These are phyloP conservation scores for Ectropis crepuscularia DNA, from an alignment of 2,888 invertebrate genomes.

Conservation along the genomic window DNA sequence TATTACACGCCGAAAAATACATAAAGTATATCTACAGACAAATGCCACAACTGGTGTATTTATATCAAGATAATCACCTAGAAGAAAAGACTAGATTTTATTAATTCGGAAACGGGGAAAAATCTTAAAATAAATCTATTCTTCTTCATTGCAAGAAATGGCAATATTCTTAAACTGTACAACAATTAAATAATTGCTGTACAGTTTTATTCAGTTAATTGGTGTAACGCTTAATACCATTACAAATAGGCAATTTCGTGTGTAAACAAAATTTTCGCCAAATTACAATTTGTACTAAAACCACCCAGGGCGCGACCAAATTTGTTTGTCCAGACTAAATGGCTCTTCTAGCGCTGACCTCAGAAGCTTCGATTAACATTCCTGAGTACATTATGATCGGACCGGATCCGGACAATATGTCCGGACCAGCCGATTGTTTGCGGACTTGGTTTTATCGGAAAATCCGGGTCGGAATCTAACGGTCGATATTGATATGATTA, in stretches of 20 bases:
- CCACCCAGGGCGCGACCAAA: slow-evolving; percentile 18
- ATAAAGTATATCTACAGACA: too few relatives aligned
- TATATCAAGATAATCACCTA: too few relatives aligned
- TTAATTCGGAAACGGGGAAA: too few relatives aligned
- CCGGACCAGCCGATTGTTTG: slow-evolving; percentile 75
- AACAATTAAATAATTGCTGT: too few relatives aligned
- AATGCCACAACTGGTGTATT: too few relatives aligned
- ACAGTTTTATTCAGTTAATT: too few relatives aligned
- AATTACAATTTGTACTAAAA: slow-evolving; percentile 17
- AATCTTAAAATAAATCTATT: too few relatives aligned
- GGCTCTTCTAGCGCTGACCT: slow-evolving; percentile 53
- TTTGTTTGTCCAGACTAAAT: slow-evolving; percentile 34
- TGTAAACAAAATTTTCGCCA: slow-evolving; percentile 21
- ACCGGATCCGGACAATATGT: slow-evolving; percentile 67
- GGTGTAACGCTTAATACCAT: too few relatives aligned
- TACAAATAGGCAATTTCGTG: background rate
- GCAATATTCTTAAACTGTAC: too few relatives aligned
- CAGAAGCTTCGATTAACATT: slow-evolving; percentile 74
- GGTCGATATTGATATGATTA: slow-evolving; percentile 41
- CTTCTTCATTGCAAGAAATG: too few relatives aligned
- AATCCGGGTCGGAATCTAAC: slow-evolving; percentile 42
- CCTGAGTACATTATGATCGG: slow-evolving; percentile 67
- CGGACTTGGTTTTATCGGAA: slow-evolving; percentile 72
- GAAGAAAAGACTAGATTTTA: too few relatives aligned
- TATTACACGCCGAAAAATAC: too few relatives aligned